phyloP scores from a whole-genome alignment of 1,140 invertebrate species.

The Euwallacea similis region DNA sequence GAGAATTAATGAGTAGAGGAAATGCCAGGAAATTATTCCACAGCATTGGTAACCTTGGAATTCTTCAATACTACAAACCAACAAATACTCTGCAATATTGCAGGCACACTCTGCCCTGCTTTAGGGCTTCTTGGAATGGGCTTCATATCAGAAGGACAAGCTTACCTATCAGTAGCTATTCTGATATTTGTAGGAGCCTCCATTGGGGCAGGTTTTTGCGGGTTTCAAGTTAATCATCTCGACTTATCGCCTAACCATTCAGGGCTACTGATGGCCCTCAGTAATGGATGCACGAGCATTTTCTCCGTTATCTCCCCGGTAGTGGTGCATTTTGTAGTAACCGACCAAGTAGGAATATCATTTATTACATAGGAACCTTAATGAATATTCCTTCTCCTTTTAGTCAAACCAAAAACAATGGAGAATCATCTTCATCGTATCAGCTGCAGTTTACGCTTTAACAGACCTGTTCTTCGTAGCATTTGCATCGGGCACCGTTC shows the following conservation, averaged over 20 bases:
- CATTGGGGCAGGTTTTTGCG: conserved; percentile 74
- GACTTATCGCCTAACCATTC: conserved; percentile 74
- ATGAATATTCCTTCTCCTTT: conserved; percentile 11
- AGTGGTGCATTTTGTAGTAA: conserved; percentile 65
- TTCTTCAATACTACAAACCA: no score
- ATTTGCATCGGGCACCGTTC: conserved; percentile 43
- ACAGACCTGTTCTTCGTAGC: conserved; percentile 41
- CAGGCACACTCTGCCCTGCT: conserved; percentile 63
- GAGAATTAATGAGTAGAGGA: conserved; percentile 58
- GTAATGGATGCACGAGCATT: conserved; percentile 74
- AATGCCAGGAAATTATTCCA: conserved; percentile 67
- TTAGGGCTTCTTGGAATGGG: conserved; percentile 64
- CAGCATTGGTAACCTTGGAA: conserved; percentile 58
- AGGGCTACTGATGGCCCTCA: conserved; percentile 75
- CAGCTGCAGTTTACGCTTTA: conserved; percentile 38
- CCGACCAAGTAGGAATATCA: conserved; percentile 59
- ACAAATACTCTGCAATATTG: neutral
- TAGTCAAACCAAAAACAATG: conserved; percentile 41
- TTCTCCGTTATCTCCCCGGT: conserved; percentile 72
- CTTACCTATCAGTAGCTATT: conserved; percentile 61
- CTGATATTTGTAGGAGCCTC: conserved; percentile 71
- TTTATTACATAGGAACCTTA: neutral
- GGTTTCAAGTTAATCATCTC: conserved; percentile 69
- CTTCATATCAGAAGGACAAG: conserved; percentile 59
- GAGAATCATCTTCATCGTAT: conserved; percentile 44